Base-by-base conservation (phyloP, 2,113 vertebrate species). In the Hypomesus transpacificus region DNA sequence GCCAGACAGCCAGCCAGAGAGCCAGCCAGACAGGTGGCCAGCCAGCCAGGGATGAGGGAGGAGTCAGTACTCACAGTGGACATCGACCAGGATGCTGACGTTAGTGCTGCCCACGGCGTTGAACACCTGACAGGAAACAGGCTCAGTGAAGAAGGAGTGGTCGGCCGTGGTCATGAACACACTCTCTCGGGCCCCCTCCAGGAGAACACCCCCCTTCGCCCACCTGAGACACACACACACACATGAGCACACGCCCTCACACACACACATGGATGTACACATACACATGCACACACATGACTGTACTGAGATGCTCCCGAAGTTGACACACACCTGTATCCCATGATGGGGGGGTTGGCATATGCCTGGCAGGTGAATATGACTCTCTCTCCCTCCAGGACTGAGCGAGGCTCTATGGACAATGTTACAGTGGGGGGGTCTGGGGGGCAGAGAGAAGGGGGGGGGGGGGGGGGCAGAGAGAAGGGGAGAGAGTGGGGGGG, bases 101-200 rank as follows among this genome's bases (percentile, higher is more conserved):
- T 98, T 98, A 80, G 97, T 98, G 91, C 88, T 97, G 34, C 97
- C 97, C 79, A 98, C 93, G 13, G 94, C 94, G 56, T 98, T 98
- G 91, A 95, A 94, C 61, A 99, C 97, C 78, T 96, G 94, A 62
- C 97, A 99, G 66, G 96, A 97, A 53, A 99, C 96, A 0, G 97
- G 96, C 87, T 99, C 97, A 0, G 97, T 98, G 90, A 98, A 98
- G 91, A 96, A 99, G 66, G 96, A 95, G 75, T 96, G 92, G 14
- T 99, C 96, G 0, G 96, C 96, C 0, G 95, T 94, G 0, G 97
- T 96, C 89, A 96, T 92, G 3, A 95, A 96, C 69, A 90, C 87
- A 59, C 92, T 95, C 59, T 95, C 94, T 3, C 85, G 90, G 68
- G 95, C 95, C 0, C 95, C 94, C 75, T 96, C 95, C 52, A 98